A percentile compares a stretch with the other conserved stretches of the same genome.
phyloP scores from a whole-genome alignment of 2,113 vertebrate genomes.

The Urocitellus parryii region DNA sequence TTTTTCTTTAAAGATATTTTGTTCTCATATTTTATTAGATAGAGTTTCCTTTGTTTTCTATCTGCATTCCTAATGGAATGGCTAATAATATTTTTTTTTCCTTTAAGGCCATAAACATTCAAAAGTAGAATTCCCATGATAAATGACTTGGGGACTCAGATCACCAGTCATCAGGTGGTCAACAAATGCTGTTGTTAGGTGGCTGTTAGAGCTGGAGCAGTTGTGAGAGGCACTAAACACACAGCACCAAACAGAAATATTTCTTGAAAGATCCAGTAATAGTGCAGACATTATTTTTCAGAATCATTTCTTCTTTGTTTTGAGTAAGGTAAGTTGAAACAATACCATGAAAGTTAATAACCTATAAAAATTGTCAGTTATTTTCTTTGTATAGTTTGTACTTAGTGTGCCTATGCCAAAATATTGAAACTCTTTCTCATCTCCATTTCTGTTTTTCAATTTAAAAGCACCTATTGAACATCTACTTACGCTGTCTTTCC shows the following conservation, averaged over 20 bases:
- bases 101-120: not conserved
- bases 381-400: not conserved
- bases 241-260: not conserved
- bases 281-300: not conserved
- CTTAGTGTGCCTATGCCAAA: not conserved
- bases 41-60: not conserved
- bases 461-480: not conserved
- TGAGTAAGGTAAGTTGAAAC: not conserved
- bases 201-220: not conserved
- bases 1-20: not conserved
- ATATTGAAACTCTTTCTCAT: not conserved
- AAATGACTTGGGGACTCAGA: slow-evolving; percentile 21
- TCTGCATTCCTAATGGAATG: not conserved
- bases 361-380: not conserved
- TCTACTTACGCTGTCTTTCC: not conserved
- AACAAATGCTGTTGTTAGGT: not conserved
- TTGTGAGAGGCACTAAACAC: not conserved
- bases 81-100: not conserved
- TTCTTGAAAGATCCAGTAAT: not conserved
- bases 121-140: not conserved
- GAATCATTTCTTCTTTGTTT: not conserved
- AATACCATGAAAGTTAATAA: not conserved
- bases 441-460: not conserved
- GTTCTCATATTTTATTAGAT: not conserved
- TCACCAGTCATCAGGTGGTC: not conserved